A percentile compares a stretch with the other conserved stretches of the same genome.
These are phyloP conservation scores for Tolmerus cingulatus DNA, from an alignment of 2,888 invertebrate species.

Conservation along the genomic window DNA sequence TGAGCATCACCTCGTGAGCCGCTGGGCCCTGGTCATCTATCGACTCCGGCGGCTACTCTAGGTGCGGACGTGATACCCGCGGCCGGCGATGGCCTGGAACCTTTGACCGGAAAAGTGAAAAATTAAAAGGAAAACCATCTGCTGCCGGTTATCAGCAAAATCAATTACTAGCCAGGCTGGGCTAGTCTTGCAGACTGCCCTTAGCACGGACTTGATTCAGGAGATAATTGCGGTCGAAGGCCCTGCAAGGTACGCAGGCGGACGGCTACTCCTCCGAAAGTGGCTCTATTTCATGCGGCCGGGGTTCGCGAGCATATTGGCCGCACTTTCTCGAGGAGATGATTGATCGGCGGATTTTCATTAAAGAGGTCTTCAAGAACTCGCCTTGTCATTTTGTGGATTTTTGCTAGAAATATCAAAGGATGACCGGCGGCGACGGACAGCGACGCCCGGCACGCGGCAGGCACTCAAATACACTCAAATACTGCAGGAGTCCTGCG, in stretches of 20 bases:
- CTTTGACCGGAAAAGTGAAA: constrained; percentile 20
- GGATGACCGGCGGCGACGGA: background rate
- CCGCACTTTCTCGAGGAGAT: background rate
- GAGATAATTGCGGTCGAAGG: constrained; percentile 1
- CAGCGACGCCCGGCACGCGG: background rate
- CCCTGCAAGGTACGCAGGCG: background rate
- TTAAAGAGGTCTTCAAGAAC: background rate
- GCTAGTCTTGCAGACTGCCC: background rate
- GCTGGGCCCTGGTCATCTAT: background rate
- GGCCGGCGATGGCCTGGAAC: background rate
- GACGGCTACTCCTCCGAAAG: background rate
- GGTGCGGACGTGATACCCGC: background rate
- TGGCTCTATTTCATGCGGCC: background rate
- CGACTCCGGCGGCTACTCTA: background rate
- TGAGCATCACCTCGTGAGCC: background rate
- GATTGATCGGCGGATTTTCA: constrained; percentile 11
- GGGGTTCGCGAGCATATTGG: constrained; percentile 1
- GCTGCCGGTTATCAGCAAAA: constrained; percentile 29
- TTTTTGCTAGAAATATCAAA: constrained; percentile 16
- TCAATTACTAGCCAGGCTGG: constrained; percentile 1
- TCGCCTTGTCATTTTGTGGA: constrained; percentile 25
- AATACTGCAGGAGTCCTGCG: background rate
- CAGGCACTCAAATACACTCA: background rate
- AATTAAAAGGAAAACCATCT: constrained; percentile 20
- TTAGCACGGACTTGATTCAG: background rate